Conservation (phyloP, 2,888 invertebrate species). For the Keiferia lycopersicella region DNA sequence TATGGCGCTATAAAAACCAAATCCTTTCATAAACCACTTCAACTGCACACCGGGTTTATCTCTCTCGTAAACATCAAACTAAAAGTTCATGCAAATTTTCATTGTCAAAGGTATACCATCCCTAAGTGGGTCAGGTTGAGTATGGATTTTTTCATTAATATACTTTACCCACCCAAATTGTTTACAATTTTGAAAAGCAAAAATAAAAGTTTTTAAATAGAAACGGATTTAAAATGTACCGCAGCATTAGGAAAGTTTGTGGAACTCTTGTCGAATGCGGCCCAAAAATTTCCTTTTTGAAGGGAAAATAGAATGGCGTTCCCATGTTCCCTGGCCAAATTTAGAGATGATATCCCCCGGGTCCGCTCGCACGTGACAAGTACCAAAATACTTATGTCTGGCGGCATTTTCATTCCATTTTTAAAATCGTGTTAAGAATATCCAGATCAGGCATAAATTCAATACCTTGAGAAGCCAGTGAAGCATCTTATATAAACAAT, state of each 20-base stretch:
- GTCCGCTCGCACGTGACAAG: conserved; percentile 49
- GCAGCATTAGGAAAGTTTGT: conserved; percentile 14
- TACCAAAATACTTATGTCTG: conserved; percentile 44
- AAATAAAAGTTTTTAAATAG: conserved; percentile 3
- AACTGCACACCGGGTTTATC: conserved; percentile 45
- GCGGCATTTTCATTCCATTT: conserved; percentile 41
- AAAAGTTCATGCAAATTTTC: conserved; percentile 36
- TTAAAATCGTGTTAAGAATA: conserved; percentile 21
- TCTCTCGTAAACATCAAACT: conserved; percentile 42
- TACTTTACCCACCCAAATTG: background rate
- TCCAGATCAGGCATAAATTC: background rate
- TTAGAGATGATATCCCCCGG: conserved; percentile 45
- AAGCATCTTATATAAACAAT: background rate
- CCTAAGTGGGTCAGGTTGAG: conserved; percentile 7
- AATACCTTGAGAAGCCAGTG: background rate
- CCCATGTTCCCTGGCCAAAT: conserved; percentile 57
- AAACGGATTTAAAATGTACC: conserved; percentile 5
- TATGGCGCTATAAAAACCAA: conserved; percentile 34
- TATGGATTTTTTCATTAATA: background rate
- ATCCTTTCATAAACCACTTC: conserved; percentile 42
- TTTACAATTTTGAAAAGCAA: background rate
- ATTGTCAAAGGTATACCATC: conserved; percentile 14
- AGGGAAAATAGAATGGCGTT: conserved; percentile 46
- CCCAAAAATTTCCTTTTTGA: conserved; percentile 31
- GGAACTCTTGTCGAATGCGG: conserved; percentile 31